Evolutionary conservation across 2,797 vertebrate species (phyloP), one percentile per base, ranked within the genome.

Genomic region (Sylvilagus floridanus): DNA sequence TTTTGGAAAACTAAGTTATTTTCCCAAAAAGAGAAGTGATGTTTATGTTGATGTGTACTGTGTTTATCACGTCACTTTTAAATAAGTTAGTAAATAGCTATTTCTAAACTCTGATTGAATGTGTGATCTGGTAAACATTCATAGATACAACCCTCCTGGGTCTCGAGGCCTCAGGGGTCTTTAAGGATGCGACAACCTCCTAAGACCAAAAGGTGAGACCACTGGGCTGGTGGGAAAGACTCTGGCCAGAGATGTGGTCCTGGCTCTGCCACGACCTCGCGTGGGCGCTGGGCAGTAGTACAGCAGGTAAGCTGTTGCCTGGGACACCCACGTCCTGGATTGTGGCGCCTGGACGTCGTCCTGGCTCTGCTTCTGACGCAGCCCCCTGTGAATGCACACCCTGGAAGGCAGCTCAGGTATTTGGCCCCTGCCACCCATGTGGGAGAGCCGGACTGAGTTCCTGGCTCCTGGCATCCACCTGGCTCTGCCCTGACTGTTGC

Each of bases 221-320:
- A 1, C 30, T 0, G 4, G 26, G 19, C 87, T 7, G 11, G 3
- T 0, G 28, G 52, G 50, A 52, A 22, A 32, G 42, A 16, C 32
- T 4, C 32, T 4, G 9, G n/a, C 24, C n/a, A 2, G n/a, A 32
- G 5, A n/a, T 17, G 32, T 17, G 30, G 17, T 4, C 26, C 22
- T 1, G 0, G 4, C 28, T 66, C 65, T 54, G 9, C 16, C 7
- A 0, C 1, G 28, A 19, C 7, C 0, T 2, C 2, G 2, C 1
- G 14, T 4, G 16, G 28, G 12, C 9, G 24, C 0, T 12, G 2
- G 17, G 30, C 32, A 4, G 10, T 47, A 47, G 42, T 1, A 47
- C 42, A 47, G 42, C 42, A 47, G 42, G 9, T 47, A 47, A 47
- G 8, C 42, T 47, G 42, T 8, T 47, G 42, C 42, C 42, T 42